A percentile compares a stretch with the other conserved stretches of the same genome.
These are phyloP conservation scores for Hemiscyllium ocellatum DNA, from an alignment of 2,113 vertebrate genomes.

Conservation along the genomic window DNA sequence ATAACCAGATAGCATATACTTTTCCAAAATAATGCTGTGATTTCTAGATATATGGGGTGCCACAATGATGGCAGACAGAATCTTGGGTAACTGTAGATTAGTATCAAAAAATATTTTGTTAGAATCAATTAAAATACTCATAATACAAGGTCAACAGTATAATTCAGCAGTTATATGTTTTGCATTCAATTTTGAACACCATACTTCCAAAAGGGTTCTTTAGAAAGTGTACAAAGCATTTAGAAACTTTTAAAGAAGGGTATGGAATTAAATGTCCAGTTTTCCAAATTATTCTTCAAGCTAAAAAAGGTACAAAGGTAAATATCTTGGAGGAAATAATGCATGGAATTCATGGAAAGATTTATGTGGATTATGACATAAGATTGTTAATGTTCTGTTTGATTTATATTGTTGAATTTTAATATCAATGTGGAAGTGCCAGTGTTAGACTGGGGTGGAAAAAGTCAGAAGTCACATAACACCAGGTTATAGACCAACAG, in stretches of 20 bases:
- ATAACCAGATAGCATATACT: not conserved
- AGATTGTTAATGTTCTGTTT: not conserved
- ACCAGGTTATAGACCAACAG: no score
- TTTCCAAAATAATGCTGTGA: not conserved
- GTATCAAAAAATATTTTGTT: not conserved
- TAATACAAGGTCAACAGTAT: not conserved
- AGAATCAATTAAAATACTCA: not conserved
- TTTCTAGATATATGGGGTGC: not conserved
- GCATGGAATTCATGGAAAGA: not conserved
- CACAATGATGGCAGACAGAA: not conserved
- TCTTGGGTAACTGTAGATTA: not conserved
- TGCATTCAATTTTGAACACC: not conserved
- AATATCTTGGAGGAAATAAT: not conserved
- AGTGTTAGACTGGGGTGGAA: no score
- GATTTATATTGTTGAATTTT: not conserved
- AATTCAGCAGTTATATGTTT: not conserved
- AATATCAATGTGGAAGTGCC: no score
- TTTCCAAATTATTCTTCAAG: not conserved
- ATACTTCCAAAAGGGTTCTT: not conserved
- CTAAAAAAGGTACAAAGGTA: not conserved
- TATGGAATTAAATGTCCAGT: not conserved
- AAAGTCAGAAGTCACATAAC: no score
- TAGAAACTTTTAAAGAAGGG: not conserved
- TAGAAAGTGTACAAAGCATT: not conserved
- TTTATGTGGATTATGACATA: not conserved